phyloP scores from a whole-genome alignment of 1,140 invertebrate species.

The Cyclina sinensis region DNA sequence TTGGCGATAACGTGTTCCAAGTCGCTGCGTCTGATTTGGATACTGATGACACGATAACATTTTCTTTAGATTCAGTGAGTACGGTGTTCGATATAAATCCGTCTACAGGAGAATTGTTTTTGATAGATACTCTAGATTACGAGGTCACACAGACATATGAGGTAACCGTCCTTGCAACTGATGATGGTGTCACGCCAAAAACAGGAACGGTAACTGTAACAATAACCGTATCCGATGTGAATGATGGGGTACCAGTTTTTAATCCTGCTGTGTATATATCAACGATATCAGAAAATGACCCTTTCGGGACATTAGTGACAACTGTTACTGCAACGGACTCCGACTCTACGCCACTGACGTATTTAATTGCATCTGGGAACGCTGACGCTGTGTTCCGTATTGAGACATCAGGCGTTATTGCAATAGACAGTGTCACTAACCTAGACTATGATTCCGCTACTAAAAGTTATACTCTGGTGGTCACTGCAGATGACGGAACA shows the following conservation, averaged over 20 bases:
- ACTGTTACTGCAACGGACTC: constrained; percentile 71
- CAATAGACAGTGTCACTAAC: constrained; percentile 29
- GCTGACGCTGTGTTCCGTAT: constrained; percentile 59
- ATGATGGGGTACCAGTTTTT: constrained; percentile 79
- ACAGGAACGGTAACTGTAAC: constrained; percentile 67
- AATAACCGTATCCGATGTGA: constrained; percentile 72
- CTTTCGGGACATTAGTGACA: constrained; percentile 50
- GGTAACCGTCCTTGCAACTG: constrained; percentile 70
- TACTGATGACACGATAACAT: constrained; percentile 52
- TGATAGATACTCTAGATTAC: constrained; percentile 60
- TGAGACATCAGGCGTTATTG: constrained; percentile 40
- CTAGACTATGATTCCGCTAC: constrained; percentile 50
- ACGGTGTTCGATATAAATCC: constrained; percentile 58
- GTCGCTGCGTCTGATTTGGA: constrained; percentile 70
- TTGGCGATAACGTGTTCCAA: constrained; percentile 54
- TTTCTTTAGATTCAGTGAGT: constrained; percentile 40
- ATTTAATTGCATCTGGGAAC: constrained; percentile 44
- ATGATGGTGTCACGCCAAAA: constrained; percentile 63
- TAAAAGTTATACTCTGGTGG: constrained; percentile 47
- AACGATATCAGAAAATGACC: constrained; percentile 62
- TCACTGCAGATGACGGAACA: constrained; percentile 65
- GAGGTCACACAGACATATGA: constrained; percentile 68
- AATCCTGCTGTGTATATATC: constrained; percentile 44
- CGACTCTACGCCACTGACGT: constrained; percentile 41
- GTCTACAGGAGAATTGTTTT: constrained; percentile 56